Base-by-base conservation (phyloP, 1,140 invertebrate genomes). In the Vollenhovia emeryi region DNA sequence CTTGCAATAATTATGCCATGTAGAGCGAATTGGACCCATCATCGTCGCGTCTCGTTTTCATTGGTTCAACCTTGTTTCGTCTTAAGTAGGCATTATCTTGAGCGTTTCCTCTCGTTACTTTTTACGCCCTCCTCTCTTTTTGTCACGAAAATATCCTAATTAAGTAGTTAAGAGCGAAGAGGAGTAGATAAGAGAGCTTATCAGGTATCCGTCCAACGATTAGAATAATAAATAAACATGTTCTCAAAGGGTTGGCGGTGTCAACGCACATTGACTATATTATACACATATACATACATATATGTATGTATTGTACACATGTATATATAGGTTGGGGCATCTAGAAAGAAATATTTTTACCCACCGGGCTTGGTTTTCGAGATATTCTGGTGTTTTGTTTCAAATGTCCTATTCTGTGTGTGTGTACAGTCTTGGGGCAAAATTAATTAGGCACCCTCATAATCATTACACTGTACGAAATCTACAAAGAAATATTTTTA, bases 131-230 rank as follows among this genome's bases (percentile, higher is more conserved):
- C 36, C 13, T 62, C 33, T 45, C 50, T n/a, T 68, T 62, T 68
- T 55, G 3, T 68, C 33, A 52, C 15, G 9, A n/a, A 6, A 50
- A 2, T 73, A 82, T 8, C 57, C 73, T 82, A 86, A 76, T 78
- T 82, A 86, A 76, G 48, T 21, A 33, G 6, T 27, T 43, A 33
- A 84, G n/a, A 64, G 11, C 43, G 48, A 62, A 76, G 27, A 9
- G 27, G 84, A 33, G 84, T 55, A 73, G 50, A 55, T 8, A 69
- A 13, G 73, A 92, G 52, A 90, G 85, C 92, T 94, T 93, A 94
- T 93, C 93, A 93, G 91, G 45, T 88, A 93, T 94, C 92, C 93
- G 92, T 94, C 92, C 92, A 94, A 60, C 59, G 33, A 73, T 88
- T 91, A 91, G 85, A 64, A 73, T 73, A 78, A 78, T 64, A 11